Conservation (phyloP, 1,140 invertebrate species). For the Drosophila saltans region DNA sequence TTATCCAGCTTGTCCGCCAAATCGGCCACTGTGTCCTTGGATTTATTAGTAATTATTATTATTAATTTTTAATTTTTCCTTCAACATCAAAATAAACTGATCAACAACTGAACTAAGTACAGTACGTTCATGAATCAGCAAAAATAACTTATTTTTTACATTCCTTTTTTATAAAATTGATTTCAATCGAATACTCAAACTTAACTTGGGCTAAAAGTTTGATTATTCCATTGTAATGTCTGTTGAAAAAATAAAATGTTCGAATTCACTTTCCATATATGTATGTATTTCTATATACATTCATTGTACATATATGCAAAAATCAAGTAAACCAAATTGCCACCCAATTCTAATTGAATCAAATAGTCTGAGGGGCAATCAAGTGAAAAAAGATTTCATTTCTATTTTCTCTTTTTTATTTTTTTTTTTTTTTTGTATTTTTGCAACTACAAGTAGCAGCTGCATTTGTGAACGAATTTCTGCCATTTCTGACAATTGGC, state of each 20-base stretch:
- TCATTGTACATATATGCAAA: constrained; percentile 37
- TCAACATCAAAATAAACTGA: too few relatives aligned
- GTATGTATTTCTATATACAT: background rate
- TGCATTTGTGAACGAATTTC: constrained; percentile 47
- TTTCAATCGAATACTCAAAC: too few relatives aligned
- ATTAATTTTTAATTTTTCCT: too few relatives aligned
- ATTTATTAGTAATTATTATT: too few relatives aligned
- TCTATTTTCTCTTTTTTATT: constrained; percentile 3
- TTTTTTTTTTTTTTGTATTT: constrained; percentile 37
- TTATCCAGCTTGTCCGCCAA: constrained; percentile 53
- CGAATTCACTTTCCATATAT: too few relatives aligned
- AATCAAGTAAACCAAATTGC: constrained; percentile 25
- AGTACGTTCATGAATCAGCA: too few relatives aligned
- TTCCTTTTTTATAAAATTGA: too few relatives aligned
- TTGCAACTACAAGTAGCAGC: constrained; percentile 14
- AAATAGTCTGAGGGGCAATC: constrained; percentile 57
- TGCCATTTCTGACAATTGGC: constrained; percentile 65
- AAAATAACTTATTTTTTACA: too few relatives aligned
- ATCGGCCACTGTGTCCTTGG: constrained; percentile 22
- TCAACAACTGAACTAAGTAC: too few relatives aligned
- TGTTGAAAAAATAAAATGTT: too few relatives aligned
- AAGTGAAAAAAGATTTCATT: constrained; percentile 52
- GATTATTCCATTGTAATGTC: too few relatives aligned
- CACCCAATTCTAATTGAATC: constrained; percentile 58
- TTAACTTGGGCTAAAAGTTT: too few relatives aligned